These are phyloP conservation scores for Aphelenchoides bicaudatus DNA, from an alignment of 2,888 invertebrate species.

Conservation along the genomic window DNA sequence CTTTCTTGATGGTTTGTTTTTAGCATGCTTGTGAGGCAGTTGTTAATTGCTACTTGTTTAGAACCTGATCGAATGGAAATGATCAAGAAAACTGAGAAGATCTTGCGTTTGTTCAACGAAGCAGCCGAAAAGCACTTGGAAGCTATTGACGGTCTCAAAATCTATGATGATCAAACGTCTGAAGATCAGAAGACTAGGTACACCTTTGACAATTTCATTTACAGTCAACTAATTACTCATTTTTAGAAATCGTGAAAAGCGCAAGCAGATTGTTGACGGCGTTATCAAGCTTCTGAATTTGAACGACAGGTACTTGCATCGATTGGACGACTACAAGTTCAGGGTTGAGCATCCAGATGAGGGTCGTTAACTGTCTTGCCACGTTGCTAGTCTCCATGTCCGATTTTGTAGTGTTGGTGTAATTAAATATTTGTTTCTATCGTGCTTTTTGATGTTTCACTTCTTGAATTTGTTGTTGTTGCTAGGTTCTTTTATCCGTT, in stretches of 20 bases:
- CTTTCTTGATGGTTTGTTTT: slow-evolving; percentile 45
- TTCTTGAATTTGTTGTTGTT: too few relatives aligned
- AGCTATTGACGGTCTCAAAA: slow-evolving; percentile 48
- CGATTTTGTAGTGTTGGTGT: too few relatives aligned
- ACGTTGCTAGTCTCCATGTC: too few relatives aligned
- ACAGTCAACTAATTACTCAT: too few relatives aligned
- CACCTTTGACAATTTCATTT: too few relatives aligned
- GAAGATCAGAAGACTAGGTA: slow-evolving; percentile 42
- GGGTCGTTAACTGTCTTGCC: slow-evolving; percentile 20
- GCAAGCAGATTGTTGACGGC: slow-evolving; percentile 49
- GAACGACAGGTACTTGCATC: slow-evolving; percentile 44
- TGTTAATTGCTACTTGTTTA: slow-evolving; percentile 18
- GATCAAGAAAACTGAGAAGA: slow-evolving; percentile 47
- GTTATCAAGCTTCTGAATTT: slow-evolving; percentile 48
- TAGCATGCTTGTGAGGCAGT: too few relatives aligned
- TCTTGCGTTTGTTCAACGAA: slow-evolving; percentile 47
- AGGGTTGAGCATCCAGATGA: slow-evolving; percentile 27
- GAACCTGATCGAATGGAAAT: slow-evolving; percentile 44
- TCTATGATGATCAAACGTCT: slow-evolving; percentile 40
- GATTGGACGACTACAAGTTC: slow-evolving; percentile 30
- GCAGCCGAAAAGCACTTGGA: slow-evolving; percentile 44
- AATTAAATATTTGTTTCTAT: too few relatives aligned
- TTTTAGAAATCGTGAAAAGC: slow-evolving; percentile 52
- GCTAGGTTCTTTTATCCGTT: too few relatives aligned
- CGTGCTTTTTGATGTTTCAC: too few relatives aligned